Evolutionary conservation across 2,113 vertebrate genomes (phyloP).

Genomic region (Bungarus multicinctus): DNA sequence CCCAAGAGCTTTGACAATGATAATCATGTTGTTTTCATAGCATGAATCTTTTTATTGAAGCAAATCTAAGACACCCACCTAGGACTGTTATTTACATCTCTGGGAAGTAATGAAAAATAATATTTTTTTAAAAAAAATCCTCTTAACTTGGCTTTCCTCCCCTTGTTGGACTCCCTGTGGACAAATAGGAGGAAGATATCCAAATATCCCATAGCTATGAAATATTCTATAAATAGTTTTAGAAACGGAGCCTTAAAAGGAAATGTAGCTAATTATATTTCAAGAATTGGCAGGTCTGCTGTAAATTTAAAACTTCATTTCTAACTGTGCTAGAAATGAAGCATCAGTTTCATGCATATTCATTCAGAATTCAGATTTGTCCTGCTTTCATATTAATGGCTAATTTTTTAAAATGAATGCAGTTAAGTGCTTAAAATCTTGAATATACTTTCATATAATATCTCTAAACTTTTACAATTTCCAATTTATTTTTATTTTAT

Average conservation of each 20-base stretch:
- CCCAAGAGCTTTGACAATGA: neutral
- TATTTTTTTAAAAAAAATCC: neutral
- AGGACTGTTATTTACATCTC: neutral
- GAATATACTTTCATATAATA: neutral
- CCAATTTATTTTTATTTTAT: neutral
- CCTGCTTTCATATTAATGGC: neutral
- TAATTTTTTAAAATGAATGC: neutral
- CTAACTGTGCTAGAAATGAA: neutral
- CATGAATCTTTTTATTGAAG: neutral
- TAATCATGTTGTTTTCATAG: neutral
- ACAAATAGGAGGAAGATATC: neutral
- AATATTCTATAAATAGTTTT: neutral
- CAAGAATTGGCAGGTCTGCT: neutral
- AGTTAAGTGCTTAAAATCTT: neutral
- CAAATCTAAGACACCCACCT: neutral
- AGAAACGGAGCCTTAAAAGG: neutral
- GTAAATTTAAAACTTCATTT: neutral
- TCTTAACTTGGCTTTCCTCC: neutral
- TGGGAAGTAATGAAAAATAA: neutral
- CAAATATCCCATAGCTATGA: neutral
- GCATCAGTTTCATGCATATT: neutral
- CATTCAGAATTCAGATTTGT: neutral
- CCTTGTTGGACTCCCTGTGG: neutral
- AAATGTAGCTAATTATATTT: neutral
- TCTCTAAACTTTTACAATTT: neutral